Percentiles rank a stretch among this genome's conserved stretches.
phyloP scores from a whole-genome alignment of 2,797 vertebrate genomes.

The Molothrus ater region DNA sequence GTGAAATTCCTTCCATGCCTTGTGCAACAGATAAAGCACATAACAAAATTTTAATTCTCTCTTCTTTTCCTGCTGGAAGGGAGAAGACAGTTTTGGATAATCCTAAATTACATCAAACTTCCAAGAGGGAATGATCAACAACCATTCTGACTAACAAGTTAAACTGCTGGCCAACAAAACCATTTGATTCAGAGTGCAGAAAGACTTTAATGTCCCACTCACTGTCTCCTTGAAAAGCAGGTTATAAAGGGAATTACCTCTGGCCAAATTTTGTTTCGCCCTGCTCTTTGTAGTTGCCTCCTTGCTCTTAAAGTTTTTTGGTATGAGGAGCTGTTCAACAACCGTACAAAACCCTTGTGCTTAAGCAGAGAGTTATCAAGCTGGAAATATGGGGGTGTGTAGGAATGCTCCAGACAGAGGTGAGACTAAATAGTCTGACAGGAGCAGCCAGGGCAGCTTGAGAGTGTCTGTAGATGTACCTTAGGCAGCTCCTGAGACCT shows the following conservation, averaged over 20 bases:
- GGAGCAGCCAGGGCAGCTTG: background rate
- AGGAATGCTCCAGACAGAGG: background rate
- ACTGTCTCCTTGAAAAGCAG: background rate
- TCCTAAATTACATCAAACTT: background rate
- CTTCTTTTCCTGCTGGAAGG: background rate
- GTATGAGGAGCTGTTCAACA: background rate
- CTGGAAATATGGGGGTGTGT: background rate
- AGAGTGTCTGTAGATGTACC: accelerated
- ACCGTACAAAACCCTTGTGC: accelerated
- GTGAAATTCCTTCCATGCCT: background rate
- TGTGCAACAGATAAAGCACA: background rate
- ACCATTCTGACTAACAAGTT: accelerated
- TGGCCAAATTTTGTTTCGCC: background rate
- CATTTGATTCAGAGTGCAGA: background rate
- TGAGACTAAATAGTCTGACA: background rate
- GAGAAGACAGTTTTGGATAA: background rate
- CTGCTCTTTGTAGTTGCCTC: background rate
- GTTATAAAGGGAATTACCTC: background rate
- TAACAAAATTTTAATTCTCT: background rate
- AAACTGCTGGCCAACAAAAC: background rate
- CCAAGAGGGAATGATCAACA: background rate
- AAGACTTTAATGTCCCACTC: background rate
- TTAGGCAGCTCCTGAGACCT: background rate
- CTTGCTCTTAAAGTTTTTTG: background rate
- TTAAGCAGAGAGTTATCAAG: background rate